Conservation (phyloP, 1,140 invertebrate species). For the Drosophila rhopaloa region DNA sequence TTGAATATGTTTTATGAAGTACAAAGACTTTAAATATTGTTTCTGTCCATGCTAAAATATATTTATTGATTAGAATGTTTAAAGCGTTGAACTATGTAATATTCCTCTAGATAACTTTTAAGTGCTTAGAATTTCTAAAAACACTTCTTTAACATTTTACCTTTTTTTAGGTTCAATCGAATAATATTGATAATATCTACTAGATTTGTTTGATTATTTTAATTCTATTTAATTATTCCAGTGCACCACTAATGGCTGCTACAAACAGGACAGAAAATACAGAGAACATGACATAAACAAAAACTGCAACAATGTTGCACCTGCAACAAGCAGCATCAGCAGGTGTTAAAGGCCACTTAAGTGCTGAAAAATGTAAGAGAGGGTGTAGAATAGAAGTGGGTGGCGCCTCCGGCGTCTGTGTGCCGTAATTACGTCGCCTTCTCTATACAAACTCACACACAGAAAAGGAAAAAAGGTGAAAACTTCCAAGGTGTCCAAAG, state of each 20-base stretch:
- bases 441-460: constrained; percentile 19
- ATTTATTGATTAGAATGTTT: too few relatives aligned
- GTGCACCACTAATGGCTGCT: constrained; percentile 44
- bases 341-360: constrained; percentile 82
- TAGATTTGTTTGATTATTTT: too few relatives aligned
- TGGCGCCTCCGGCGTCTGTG: constrained; percentile 28
- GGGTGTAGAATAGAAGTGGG: constrained; percentile 2
- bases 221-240: too few relatives aligned
- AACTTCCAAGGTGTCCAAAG: constrained; percentile 33
- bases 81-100: too few relatives aligned
- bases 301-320: constrained; percentile 28
- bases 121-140: too few relatives aligned
- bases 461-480: constrained; percentile 1
- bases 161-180: too few relatives aligned
- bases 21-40: too few relatives aligned
- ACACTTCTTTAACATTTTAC: too few relatives aligned
- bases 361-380: constrained; percentile 67
- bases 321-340: constrained; percentile 52
- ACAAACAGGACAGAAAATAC: constrained; percentile 26
- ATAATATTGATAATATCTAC: too few relatives aligned
- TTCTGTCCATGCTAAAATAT: too few relatives aligned
- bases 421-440: constrained; percentile 60
- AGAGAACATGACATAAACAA: constrained; percentile 33
- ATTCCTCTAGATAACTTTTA: too few relatives aligned
- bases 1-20: too few relatives aligned